Base-by-base conservation (phyloP, 2,113 vertebrate genomes). In the Arenaria interpres region DNA sequence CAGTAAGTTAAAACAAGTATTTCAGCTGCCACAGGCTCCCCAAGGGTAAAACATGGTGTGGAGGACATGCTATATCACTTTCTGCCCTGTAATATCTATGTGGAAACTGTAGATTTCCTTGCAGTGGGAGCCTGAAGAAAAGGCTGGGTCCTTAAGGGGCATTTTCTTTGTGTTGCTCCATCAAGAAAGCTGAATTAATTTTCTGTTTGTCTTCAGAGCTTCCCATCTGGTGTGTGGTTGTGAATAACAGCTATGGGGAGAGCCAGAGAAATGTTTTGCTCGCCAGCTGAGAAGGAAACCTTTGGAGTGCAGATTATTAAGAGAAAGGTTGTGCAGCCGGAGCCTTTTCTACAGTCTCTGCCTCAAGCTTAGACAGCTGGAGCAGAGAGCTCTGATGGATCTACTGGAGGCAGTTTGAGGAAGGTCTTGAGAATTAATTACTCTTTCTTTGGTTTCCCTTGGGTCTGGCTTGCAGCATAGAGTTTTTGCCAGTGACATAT, bases 361-460 rank as follows among this genome's bases (percentile, higher is more conserved):
- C 64, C 78, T 80, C 1, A 1, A 88, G 78, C 64, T 54, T 10
- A 72, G 87, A 81, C 78, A 94, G 86, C 43, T 81, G 78, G 59
- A 93, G 45, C 39, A 68, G 82, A 48, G 82, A 80, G 54, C 21
- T 73, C 56, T 88, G 75, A 81, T 48, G 59, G 74, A 90, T 88
- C 83, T 85, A 71, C 66, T 56, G 60, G 41, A 88, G 74, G 74
- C 60, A 41, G 45, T 35, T 69, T 51, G 66, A 85, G 69, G 74
- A 90, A 88, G 64, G 82, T 80, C 37, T 85, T 46, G 66, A 73
- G 71, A 90, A 92, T 90, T 94, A 92, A 94, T 94, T 91, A 86
- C 62, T 60, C 83, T 54, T 75, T 24, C 45, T 62, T 78, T 28
- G 14, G 9, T 66, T 94, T 85, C 89, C 89, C 66, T 78, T 74